These are phyloP conservation scores for Cremastinae sp. DNA, from an alignment of 2,888 invertebrate species.

Conservation along the genomic window DNA sequence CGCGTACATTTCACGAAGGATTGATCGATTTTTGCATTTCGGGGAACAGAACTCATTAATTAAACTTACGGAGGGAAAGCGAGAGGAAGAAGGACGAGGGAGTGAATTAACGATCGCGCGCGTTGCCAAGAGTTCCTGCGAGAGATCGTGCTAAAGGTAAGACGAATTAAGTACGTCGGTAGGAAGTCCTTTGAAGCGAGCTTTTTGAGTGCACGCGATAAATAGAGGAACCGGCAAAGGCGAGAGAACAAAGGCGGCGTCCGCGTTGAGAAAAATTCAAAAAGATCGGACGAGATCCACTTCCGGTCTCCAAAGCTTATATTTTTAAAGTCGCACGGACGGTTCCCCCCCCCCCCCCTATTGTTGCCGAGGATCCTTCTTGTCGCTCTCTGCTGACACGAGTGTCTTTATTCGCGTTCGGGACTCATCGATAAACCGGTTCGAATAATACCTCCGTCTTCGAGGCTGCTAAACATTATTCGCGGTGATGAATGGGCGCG, in stretches of 20 bases:
- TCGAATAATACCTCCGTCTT: conserved; percentile 10
- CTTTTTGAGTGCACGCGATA: conserved; percentile 52
- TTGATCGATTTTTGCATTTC: conserved; percentile 39
- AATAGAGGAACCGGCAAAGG: conserved; percentile 33
- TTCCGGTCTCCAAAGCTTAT: not conserved
- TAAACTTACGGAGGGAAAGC: conserved; percentile 15
- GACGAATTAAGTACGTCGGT: conserved; percentile 43
- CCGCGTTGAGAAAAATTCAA: not conserved
- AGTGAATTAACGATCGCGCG: conserved; percentile 34
- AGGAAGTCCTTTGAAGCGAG: conserved; percentile 51
- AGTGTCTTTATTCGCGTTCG: conserved; percentile 1
- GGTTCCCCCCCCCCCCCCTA: no score
- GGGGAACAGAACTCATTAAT: conserved; percentile 42
- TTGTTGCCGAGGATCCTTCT: not conserved
- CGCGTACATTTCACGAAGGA: conserved; percentile 29
- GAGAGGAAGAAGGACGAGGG: conserved; percentile 19
- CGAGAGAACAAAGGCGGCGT: conserved; percentile 1
- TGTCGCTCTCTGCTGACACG: not conserved
- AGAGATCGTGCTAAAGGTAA: conserved; percentile 40
- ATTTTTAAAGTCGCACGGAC: not conserved
- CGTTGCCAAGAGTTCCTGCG: not conserved
- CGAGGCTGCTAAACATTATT: conserved; percentile 29
- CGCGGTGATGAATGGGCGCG: conserved; percentile 35
- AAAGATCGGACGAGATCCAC: not conserved
- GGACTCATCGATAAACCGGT: not conserved